A percentile compares a stretch with the other conserved stretches of the same genome.
Evolutionary conservation across 2,113 vertebrate genomes (phyloP).

Genomic region (Salvelinus alpinus): DNA sequence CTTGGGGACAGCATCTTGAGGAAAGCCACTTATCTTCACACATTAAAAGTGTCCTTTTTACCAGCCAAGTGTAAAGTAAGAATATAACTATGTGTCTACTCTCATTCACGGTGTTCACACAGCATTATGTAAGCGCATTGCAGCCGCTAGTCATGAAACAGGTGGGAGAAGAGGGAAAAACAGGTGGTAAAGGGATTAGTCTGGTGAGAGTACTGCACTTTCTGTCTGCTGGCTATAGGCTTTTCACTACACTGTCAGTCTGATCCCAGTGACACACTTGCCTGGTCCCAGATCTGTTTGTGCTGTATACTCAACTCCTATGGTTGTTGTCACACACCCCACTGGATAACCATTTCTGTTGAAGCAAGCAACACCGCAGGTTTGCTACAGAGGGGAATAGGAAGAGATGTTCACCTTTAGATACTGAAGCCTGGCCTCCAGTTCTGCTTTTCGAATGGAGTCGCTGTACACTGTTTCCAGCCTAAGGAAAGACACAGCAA

Average conservation of each 20-base stretch:
- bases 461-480: conserved; percentile 90
- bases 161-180: conserved; percentile 56
- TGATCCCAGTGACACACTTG: background rate
- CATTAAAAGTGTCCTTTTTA: conserved; percentile 38
- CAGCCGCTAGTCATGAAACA: conserved; percentile 47
- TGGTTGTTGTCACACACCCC: no score
- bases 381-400: background rate
- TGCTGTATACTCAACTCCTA: no score
- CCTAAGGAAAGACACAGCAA: conserved; percentile 57
- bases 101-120: conserved; percentile 5
- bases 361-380: background rate
- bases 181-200: conserved; percentile 15
- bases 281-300: background rate
- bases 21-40: conserved; percentile 32
- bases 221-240: background rate
- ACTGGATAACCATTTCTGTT: background rate
- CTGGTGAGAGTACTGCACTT: conserved; percentile 16
- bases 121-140: background rate
- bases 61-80: conserved; percentile 9
- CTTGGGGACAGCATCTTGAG: conserved; percentile 50
- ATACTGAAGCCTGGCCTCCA: conserved; percentile 92
- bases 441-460: conserved; percentile 86
- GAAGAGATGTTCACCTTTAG: conserved; percentile 79
- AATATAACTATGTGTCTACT: conserved; percentile 40
- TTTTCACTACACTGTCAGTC: background rate